phyloP scores from a whole-genome alignment of 2,888 invertebrate genomes.

The Tineola bisselliella region DNA sequence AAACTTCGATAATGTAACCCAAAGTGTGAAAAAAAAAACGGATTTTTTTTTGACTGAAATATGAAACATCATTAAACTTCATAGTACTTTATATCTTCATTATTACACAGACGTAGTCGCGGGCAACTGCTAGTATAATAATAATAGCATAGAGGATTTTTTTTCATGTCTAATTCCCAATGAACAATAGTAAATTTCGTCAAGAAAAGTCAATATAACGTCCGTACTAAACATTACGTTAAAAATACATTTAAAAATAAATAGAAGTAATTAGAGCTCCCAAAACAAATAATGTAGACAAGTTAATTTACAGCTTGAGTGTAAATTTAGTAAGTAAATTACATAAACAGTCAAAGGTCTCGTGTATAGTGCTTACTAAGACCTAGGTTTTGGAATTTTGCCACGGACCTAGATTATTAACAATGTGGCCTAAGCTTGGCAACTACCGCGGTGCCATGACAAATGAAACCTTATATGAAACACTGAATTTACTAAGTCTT shows the following conservation, averaged over 20 bases:
- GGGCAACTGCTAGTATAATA: too few species aligned
- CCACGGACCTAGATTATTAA: conserved; percentile 54
- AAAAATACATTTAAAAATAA: background rate
- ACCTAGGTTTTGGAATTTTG: conserved; percentile 41
- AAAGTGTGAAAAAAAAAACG: too few species aligned
- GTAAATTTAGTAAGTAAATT: conserved; percentile 5
- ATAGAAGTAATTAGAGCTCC: background rate
- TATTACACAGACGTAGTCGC: too few species aligned
- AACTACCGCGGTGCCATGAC: conserved; percentile 40
- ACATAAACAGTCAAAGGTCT: conserved; percentile 11
- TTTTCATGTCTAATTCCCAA: too few species aligned
- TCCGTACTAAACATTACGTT: too few species aligned
- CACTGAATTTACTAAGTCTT: background rate
- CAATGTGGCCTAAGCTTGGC: conserved; percentile 44
- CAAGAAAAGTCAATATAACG: too few species aligned
- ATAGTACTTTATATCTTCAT: too few species aligned
- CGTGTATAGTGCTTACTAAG: conserved; percentile 4
- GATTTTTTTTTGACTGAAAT: too few species aligned
- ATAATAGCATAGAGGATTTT: too few species aligned
- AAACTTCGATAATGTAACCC: too few species aligned
- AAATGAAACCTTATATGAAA: conserved; percentile 41
- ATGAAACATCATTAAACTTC: too few species aligned
- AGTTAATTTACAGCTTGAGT: background rate
- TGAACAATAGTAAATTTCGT: too few species aligned
- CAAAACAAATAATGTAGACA: background rate